A percentile compares a stretch with the other conserved stretches of the same genome.
Conservation (phyloP, 2,888 invertebrate genomes). For the Mactromeris polynyma region DNA sequence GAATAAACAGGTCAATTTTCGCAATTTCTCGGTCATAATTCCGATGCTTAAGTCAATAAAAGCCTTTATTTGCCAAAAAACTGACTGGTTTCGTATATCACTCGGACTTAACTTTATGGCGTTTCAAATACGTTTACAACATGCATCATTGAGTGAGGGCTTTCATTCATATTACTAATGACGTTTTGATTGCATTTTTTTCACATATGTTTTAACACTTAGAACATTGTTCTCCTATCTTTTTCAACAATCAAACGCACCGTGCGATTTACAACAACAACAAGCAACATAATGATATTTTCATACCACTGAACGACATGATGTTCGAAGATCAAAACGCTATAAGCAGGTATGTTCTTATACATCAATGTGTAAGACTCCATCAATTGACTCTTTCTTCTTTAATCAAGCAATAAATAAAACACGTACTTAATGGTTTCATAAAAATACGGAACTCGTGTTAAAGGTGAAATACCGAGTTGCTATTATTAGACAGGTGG, state of each 20-base stretch:
- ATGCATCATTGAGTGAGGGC: background rate
- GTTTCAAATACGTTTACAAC: background rate
- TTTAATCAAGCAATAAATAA: background rate
- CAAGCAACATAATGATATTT: conserved; percentile 14
- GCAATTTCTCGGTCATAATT: conserved; percentile 10
- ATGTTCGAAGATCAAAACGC: background rate
- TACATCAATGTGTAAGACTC: background rate
- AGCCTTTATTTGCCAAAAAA: background rate
- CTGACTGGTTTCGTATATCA: background rate
- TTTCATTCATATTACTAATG: conserved; percentile 24
- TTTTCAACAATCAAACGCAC: conserved; percentile 19
- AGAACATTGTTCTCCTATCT: conserved; percentile 28
- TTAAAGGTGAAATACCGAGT: background rate
- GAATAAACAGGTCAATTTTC: conserved; percentile 15
- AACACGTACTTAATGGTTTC: background rate
- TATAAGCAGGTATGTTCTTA: background rate
- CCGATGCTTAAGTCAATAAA: background rate
- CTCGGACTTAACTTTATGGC: background rate
- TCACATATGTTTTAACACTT: conserved; percentile 42
- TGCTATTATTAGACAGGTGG: background rate
- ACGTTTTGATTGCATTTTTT: conserved; percentile 15
- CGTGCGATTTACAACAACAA: conserved; percentile 3
- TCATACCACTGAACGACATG: background rate
- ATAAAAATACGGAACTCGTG: background rate
- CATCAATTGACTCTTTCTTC: background rate